Conservation (phyloP, 2,797 vertebrate species). For the Paramormyrops hopkinsi region DNA sequence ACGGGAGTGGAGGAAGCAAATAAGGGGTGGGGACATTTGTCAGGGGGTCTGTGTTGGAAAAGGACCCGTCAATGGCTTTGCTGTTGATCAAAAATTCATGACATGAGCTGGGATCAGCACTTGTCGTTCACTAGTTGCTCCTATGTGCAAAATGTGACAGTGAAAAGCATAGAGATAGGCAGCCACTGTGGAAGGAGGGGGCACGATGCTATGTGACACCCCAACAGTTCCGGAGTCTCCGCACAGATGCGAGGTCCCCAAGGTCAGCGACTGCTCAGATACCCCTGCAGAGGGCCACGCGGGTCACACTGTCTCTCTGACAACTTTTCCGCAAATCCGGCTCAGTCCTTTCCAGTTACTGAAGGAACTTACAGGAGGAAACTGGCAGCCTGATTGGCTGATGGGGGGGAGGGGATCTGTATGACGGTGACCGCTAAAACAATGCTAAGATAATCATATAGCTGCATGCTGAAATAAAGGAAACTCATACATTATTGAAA, state of each 20-base stretch:
- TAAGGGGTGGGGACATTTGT: slow-evolving; percentile 32
- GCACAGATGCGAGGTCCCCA: neutral
- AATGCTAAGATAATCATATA: neutral
- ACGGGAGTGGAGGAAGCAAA: slow-evolving; percentile 27
- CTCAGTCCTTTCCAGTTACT: neutral
- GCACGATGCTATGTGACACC: neutral
- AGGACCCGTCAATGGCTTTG: slow-evolving; percentile 45
- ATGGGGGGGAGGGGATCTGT: neutral
- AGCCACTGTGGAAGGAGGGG: neutral
- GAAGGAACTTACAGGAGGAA: neutral
- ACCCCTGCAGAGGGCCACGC: neutral
- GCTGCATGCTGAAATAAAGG: neutral
- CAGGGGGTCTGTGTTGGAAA: slow-evolving; percentile 47
- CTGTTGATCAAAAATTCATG: slow-evolving; percentile 63
- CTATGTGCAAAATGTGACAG: slow-evolving; percentile 7
- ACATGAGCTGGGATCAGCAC: slow-evolving; percentile 48
- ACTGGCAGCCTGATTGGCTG: neutral
- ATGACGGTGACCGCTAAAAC: neutral
- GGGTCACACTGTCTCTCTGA: neutral
- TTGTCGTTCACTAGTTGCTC: slow-evolving; percentile 47
- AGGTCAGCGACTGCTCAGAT: neutral
- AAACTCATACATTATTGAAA: neutral
- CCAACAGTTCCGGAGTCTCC: neutral
- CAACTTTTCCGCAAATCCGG: neutral
- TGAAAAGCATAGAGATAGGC: neutral